A percentile compares a stretch with the other conserved stretches of the same genome.
Evolutionary conservation across 2,113 vertebrate species (phyloP).

Genomic region (Megaptera novaeangliae): DNA sequence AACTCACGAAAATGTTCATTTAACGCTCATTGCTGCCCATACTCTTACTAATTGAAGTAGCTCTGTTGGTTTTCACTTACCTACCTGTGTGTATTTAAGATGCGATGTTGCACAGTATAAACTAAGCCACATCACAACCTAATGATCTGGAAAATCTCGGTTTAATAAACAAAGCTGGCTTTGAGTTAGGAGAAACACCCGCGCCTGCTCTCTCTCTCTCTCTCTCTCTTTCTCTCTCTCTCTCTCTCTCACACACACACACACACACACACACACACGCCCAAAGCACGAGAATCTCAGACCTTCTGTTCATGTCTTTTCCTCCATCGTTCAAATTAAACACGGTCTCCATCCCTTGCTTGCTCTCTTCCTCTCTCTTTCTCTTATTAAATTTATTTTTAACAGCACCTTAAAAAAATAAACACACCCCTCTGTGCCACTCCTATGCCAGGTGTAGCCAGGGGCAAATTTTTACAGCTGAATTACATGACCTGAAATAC

Average conservation of each 20-base stretch:
- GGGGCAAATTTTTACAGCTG: conserved; percentile 81
- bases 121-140: conserved; percentile 72
- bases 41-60: conserved; percentile 67
- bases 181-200: conserved; percentile 72
- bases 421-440: conserved; percentile 65
- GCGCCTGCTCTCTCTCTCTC: accelerated
- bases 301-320: conserved; percentile 63
- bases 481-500: conserved; percentile 80
- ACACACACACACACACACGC: background rate
- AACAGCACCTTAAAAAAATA: conserved; percentile 77
- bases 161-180: conserved; percentile 81
- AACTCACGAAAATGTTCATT: conserved; percentile 49
- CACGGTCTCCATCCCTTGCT: conserved; percentile 56
- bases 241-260: background rate
- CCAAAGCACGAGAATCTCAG: conserved; percentile 50
- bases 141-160: conserved; percentile 77
- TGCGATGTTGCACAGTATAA: conserved; percentile 69
- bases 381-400: conserved; percentile 80
- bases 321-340: conserved; percentile 75
- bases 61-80: conserved; percentile 56
- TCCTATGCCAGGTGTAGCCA: conserved; percentile 80
- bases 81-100: conserved; percentile 71
- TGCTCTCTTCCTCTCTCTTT: conserved; percentile 71
- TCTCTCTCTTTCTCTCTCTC: too few species aligned
- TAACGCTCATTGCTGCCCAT: conserved; percentile 64